Base-by-base conservation (phyloP, 2,888 invertebrate genomes). In the Xanthorhoe spadicearia region DNA sequence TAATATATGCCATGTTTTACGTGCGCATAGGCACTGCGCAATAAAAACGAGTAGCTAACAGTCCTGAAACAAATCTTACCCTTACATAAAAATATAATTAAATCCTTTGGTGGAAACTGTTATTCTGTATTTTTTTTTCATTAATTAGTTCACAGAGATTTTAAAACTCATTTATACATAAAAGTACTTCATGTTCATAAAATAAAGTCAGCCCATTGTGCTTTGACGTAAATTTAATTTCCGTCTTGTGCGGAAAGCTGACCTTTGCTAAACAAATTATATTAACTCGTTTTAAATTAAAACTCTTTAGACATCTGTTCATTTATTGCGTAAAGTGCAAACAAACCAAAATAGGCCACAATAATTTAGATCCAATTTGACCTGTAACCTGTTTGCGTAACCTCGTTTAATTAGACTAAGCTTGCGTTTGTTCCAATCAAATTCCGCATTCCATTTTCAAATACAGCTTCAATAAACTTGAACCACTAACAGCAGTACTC, bases 391-490 rank as follows among this genome's bases (percentile, higher is more conserved):
- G 69, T 72, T 72, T 69, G 66, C 57, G 52, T 68, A 69, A 68
- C 69, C 68, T 71, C 69, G 72, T 64, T 72, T 73, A 70, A 70
- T 73, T 70, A 71, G 62, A 62, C 69, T 67, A 68, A 63, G 66
- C 66, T 69, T 69, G 64, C 69, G 65, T 50, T 69, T 70, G 69
- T 64, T 68, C 64, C 63, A 68, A 71, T 68, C 69, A 69, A 68
- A 69, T 69, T 67, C 23, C 57, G 35, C 43, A 46, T 70, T 67
- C 61, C 53, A 71, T 68, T 67, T 67, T 63, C 54, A 54, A 59
- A 35, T 60, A 55, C 57, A 66, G 15, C 55, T 32, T 55, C 55
- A 56, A 48, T 56, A 55, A 61, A 64, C 43, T 69, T 61, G 53
- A 60, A 68, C 61, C 18, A 1, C 35, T 10, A 23, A 23, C 23